Base-by-base conservation (phyloP, 1,140 invertebrate genomes). In the Pseudomyrmex concolor region DNA sequence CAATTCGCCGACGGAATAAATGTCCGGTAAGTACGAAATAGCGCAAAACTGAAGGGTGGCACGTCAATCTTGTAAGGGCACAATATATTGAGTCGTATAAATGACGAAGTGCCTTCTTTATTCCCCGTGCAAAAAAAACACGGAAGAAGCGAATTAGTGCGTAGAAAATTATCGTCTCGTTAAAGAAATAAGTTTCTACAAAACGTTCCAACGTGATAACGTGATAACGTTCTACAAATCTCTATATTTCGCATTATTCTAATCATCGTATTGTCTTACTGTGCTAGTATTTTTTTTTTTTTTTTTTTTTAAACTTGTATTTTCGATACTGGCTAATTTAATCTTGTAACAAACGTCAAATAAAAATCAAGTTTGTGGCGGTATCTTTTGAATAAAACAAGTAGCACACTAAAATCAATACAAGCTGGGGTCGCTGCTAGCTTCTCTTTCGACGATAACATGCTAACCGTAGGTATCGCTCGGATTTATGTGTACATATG, bases 11-110 rank as follows among this genome's bases (percentile, higher is more conserved):
- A 70, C 76, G 15, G 68, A 80, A 51, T 70, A 70, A 80, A 80
- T 80, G 76, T 80, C 76, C 76, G 43, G 55, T 55, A 48, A 70
- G 76, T 80, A 60, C 76, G 54, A 80, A 80, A 80, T 19, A 15
- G 15, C 45, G 34, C 34, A 34, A 34, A n/a, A 19, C 43, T 68
- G 54, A 70, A 50, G 54, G 19, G 45, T 71, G 12, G 43, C 43
- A 80, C 43, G 43, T 71, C 55, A 71, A 71, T 50, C 43, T 80
- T 67, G 55, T 3, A 59, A 80, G 12, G 22, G 43, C 1, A 19
- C 55, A 71, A 45, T 3, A 71, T 34, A 70, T 60, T 70, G 64
- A 68, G 2, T 57, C 9, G 50, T 68, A 77, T 55, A 13, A 57
- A 66, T 68, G n/a, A 78, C 13, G 12, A 2, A 67, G 19, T 67